Percentiles rank a stretch among this genome's conserved stretches.
phyloP scores from a whole-genome alignment of 2,888 invertebrate genomes.

The Napeogenes inachia region DNA sequence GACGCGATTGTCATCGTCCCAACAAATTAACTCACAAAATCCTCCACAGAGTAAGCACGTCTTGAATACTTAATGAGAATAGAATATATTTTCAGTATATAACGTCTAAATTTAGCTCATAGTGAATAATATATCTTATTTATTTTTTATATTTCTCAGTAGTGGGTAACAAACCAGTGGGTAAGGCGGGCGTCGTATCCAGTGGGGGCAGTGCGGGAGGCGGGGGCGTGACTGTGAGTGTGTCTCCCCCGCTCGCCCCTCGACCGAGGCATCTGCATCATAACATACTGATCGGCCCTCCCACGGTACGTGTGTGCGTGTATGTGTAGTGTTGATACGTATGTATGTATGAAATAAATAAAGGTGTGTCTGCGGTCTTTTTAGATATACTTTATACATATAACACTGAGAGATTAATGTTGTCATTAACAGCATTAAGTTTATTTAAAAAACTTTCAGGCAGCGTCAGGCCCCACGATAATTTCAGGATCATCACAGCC shows the following conservation, averaged over 20 bases:
- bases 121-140: too few species aligned
- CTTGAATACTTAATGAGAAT: too few species aligned
- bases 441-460: too few species aligned
- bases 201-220: constrained; percentile 32
- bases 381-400: too few species aligned
- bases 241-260: constrained; percentile 67
- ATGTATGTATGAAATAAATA: too few species aligned
- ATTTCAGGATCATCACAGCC: constrained; percentile 50
- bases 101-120: too few species aligned
- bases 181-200: background rate
- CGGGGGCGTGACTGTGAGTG: constrained; percentile 77
- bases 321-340: background rate
- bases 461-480: constrained; percentile 46
- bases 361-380: too few species aligned
- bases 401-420: too few species aligned
- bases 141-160: constrained; percentile 2
- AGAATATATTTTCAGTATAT: too few species aligned
- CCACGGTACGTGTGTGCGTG: constrained; percentile 30
- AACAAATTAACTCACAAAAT: constrained; percentile 81
- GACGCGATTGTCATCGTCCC: constrained; percentile 87
- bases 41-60: constrained; percentile 27
- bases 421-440: too few species aligned
- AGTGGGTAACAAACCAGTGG: constrained; percentile 39
- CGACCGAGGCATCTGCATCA: constrained; percentile 78
- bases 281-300: constrained; percentile 57